Evolutionary conservation across 2,797 vertebrate species (phyloP).

Genomic region (Pipistrellus pygmaeus): DNA sequence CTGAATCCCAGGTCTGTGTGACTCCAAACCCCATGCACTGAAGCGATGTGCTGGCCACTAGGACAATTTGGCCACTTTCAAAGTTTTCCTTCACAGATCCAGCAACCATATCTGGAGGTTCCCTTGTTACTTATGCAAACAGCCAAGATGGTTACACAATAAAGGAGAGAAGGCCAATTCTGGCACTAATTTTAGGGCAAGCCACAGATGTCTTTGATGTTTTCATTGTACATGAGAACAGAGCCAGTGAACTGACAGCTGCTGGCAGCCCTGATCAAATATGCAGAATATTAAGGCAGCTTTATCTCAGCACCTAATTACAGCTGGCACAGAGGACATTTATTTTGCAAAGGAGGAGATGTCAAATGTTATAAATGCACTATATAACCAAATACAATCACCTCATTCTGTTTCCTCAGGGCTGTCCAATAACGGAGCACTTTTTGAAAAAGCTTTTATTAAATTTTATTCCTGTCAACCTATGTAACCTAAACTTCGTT

Average conservation of each 20-base stretch:
- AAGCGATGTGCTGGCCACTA: neutral
- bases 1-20: neutral
- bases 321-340: conserved; percentile 78
- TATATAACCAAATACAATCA: conserved; percentile 71
- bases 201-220: conserved; percentile 85
- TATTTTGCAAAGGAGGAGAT: conserved; percentile 77
- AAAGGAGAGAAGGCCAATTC: conserved; percentile 72
- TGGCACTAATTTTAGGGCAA: conserved; percentile 83
- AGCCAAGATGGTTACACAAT: conserved; percentile 71
- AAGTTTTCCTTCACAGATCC: neutral
- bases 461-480: conserved; percentile 43
- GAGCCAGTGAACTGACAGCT: conserved; percentile 83
- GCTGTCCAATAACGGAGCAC: conserved; percentile 30
- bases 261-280: conserved; percentile 82
- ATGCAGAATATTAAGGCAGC: conserved; percentile 81
- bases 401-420: conserved; percentile 61
- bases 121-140: conserved; percentile 66
- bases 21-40: neutral
- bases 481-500: conserved; percentile 62
- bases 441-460: conserved; percentile 55
- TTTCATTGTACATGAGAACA: conserved; percentile 84
- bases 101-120: conserved; percentile 20
- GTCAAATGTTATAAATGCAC: conserved; percentile 76
- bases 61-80: neutral
- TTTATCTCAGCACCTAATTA: conserved; percentile 82